Evolutionary conservation across 2,113 vertebrate species (phyloP).

Genomic region (Salvelinus fontinalis): DNA sequence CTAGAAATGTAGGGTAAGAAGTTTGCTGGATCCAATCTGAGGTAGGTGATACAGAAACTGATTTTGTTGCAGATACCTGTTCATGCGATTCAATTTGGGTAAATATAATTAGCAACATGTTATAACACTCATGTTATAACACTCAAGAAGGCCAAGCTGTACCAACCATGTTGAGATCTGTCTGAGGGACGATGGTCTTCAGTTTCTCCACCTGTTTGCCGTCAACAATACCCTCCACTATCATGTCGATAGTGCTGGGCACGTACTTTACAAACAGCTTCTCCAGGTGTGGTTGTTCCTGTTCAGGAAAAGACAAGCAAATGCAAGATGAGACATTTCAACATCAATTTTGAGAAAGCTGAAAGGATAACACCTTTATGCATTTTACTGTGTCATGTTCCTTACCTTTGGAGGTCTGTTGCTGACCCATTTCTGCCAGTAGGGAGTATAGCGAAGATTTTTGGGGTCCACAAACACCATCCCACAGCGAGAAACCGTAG

Average conservation of each 20-base stretch:
- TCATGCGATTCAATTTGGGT: no score
- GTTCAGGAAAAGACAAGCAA: constrained; percentile 30
- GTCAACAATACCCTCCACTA: constrained; percentile 86
- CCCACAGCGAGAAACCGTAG: constrained; percentile 94
- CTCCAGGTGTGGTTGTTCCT: constrained; percentile 75
- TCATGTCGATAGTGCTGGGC: constrained; percentile 82
- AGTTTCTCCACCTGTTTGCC: constrained; percentile 83
- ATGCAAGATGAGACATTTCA: background rate
- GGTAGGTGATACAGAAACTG: background rate
- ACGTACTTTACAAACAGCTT: constrained; percentile 90
- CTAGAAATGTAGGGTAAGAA: background rate
- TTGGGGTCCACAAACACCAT: constrained; percentile 98
- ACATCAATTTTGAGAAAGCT: background rate
- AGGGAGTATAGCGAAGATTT: constrained; percentile 87
- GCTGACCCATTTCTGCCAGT: constrained; percentile 90
- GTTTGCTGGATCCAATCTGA: background rate
- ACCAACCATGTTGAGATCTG: constrained; percentile 93
- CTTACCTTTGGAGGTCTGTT: constrained; percentile 76
- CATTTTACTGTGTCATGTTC: background rate
- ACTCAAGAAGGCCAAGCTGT: constrained; percentile 1
- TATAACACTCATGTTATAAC: background rate
- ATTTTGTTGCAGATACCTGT: no score
- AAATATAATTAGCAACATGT: background rate
- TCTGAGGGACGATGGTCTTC: constrained; percentile 89
- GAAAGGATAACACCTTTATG: background rate